phyloP scores from a whole-genome alignment of 2,888 invertebrate genomes.

The Phaedon cochleariae region DNA sequence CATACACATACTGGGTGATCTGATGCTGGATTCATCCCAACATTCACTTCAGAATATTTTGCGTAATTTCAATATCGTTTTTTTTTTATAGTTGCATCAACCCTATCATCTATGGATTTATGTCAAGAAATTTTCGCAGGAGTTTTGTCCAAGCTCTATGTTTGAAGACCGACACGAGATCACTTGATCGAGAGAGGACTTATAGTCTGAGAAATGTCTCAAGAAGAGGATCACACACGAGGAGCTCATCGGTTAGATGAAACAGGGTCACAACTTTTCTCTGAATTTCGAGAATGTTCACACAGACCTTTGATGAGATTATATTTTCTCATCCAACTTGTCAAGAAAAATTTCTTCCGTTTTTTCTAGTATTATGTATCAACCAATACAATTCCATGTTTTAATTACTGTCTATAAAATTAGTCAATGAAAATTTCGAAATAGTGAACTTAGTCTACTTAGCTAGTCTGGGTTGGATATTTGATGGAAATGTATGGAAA shows the following conservation, averaged over 20 bases:
- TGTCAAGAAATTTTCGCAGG: constrained; percentile 75
- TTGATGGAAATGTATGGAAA: neutral
- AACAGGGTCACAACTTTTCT: constrained; percentile 8
- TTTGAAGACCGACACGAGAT: constrained; percentile 39
- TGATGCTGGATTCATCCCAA: too few relatives aligned
- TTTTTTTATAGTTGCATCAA: constrained; percentile 70
- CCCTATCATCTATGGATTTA: constrained; percentile 78
- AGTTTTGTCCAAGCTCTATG: constrained; percentile 67
- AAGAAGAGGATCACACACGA: constrained; percentile 55
- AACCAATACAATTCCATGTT: too few relatives aligned
- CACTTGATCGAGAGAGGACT: constrained; percentile 37
- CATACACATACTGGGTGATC: too few relatives aligned
- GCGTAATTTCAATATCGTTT: constrained; percentile 8
- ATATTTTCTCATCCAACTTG: too few relatives aligned
- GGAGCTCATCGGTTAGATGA: constrained; percentile 54
- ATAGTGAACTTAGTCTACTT: too few relatives aligned
- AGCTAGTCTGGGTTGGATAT: neutral
- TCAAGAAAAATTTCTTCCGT: too few relatives aligned
- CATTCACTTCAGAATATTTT: too few relatives aligned
- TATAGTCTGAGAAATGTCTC: constrained; percentile 55
- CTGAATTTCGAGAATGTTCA: too few relatives aligned
- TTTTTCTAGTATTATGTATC: too few relatives aligned
- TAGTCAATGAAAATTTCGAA: too few relatives aligned
- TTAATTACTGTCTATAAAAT: too few relatives aligned
- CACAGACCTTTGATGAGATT: too few relatives aligned